Base-by-base conservation (phyloP, 2,113 vertebrate species). In the Erinaceus europaeus region DNA sequence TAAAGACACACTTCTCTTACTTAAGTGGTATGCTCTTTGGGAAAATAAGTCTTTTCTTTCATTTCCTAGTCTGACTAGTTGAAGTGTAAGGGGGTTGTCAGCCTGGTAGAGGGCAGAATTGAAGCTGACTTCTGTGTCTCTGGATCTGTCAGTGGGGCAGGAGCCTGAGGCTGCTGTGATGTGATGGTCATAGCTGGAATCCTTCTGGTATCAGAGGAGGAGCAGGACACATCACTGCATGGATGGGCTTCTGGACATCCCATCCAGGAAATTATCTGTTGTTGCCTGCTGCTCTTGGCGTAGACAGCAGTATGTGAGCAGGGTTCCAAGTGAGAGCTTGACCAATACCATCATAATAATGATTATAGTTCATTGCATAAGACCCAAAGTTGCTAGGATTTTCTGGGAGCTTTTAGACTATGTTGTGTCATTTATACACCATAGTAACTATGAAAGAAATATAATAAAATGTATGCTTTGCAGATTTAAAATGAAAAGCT, bases 161-260 rank as follows among this genome's bases (percentile, higher is more conserved):
- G 20, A 32, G 55, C 2, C 5, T 2, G 14, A 12, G 21, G 5
- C 18, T 9, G 29, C 42, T 52, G 4, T n/a, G 61, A 6, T 27
- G 36, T 4, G 27, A 2, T 18, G 17, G 3, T 21, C 61, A 23
- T 11, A 38, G 0, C n/a, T 29, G 13, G 38, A 44, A 18, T 80
- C 68, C 53, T 21, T 40, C n/a, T 11, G 57, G 9, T 44, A 1
- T 7, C 8, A 57, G 42, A 25, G 32, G 15, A 50, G 34, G 2
- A 38, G 65, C 9, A 34, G 3, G 3, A 18, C 2, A 3, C 0
- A 1, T 3, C 27, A 0, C 1, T 3, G 9, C n/a, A n/a, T n/a
- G n/a, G 9, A 5, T 11, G 2, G 57, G 23, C 10, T 21, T n/a
- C 34, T 11, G 40, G 17, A 9, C 3, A 0, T 13, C 29, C 38